Base-by-base conservation (phyloP, 2,113 vertebrate genomes). In the Ardeotis arabs region DNA sequence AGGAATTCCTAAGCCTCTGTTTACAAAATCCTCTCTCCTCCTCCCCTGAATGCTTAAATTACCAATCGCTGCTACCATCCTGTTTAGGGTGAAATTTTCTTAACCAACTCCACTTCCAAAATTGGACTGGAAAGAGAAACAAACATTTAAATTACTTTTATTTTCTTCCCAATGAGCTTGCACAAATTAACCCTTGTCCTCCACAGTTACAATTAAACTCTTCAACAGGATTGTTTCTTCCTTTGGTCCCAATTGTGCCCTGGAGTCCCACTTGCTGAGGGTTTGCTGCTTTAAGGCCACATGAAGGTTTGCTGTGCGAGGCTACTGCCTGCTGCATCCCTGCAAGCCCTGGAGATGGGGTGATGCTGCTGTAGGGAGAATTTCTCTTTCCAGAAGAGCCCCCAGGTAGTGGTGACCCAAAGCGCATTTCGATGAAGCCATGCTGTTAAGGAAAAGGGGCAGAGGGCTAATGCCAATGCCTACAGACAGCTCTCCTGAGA, bases 1-100 rank as follows among this genome's bases (percentile, higher is more conserved):
- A 97, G 83, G 97, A 97, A 97, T 98, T 96, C 94, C 78, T 98
- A 96, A 98, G 97, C 93, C 96, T 96, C 93, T 98, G 97, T 98
- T 98, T 98, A 98, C 98, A 96, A 98, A 98, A 98, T 96, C 95
- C 95, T 96, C 74, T 84, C 93, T 89, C 73, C 60, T 66, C 41
- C 73, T 96, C 77, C 77, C 79, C 25, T 64, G 72, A 78, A 78
- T 52, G 39, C 87, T 96, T 87, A 75, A 82, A 87, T 97, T 97
- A 91, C 95, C 91, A 94, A 47, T 88, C 84, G 64, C 55, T 63
- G 68, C 96, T 82, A 81, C 86, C 52, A 64, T 93, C 82, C 87
- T 64, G 66, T 49, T 91, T 87, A 76, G 89, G 82, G 84, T 75
- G 70, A 97, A 91, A 97, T 91, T 95, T 93, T 47, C 29, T 72